Evolutionary conservation across 2,797 vertebrate species (phyloP).

Genomic region (Sebastes elongatus): DNA sequence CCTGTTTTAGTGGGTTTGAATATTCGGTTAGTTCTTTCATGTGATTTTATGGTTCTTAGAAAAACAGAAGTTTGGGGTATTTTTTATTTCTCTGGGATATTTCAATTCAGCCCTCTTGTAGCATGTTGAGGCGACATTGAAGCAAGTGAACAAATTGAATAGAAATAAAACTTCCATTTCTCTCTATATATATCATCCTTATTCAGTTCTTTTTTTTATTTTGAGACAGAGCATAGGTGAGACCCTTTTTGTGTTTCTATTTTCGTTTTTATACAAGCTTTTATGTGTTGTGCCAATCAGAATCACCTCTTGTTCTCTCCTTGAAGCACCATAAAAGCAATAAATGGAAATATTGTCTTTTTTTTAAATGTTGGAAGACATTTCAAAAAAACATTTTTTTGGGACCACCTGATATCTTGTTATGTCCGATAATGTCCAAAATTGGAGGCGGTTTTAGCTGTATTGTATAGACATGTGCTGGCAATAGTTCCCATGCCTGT

Average conservation of each 20-base stretch:
- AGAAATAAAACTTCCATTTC: conserved; percentile 89
- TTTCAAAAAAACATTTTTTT: conserved; percentile 80
- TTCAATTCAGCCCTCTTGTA: conserved; percentile 98
- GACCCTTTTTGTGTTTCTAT: conserved; percentile 89
- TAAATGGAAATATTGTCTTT: conserved; percentile 93
- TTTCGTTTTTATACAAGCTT: conserved; percentile 86
- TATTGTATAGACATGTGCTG: conserved; percentile 98
- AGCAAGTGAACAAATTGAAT: conserved; percentile 94
- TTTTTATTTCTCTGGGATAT: conserved; percentile 89
- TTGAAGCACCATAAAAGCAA: conserved; percentile 94
- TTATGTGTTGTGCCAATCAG: conserved; percentile 91
- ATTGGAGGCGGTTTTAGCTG: conserved; percentile 96
- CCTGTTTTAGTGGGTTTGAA: conserved; percentile 99
- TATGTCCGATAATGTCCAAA: conserved; percentile 92
- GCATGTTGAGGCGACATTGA: conserved; percentile 96
- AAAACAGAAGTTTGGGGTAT: conserved; percentile 90
- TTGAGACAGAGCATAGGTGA: conserved; percentile 83
- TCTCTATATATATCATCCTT: conserved; percentile 87
- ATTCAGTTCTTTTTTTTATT: conserved; percentile 84
- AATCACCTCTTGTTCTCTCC: conserved; percentile 89
- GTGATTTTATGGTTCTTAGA: conserved; percentile 98
- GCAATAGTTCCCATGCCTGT: conserved; percentile 98
- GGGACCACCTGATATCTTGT: conserved; percentile 94
- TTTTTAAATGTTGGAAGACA: conserved; percentile 87
- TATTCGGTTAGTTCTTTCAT: conserved; percentile 96